Percentiles rank a stretch among this genome's conserved stretches.
phyloP scores from a whole-genome alignment of 2,797 vertebrate genomes.

The Lophotriccus pileatus region DNA sequence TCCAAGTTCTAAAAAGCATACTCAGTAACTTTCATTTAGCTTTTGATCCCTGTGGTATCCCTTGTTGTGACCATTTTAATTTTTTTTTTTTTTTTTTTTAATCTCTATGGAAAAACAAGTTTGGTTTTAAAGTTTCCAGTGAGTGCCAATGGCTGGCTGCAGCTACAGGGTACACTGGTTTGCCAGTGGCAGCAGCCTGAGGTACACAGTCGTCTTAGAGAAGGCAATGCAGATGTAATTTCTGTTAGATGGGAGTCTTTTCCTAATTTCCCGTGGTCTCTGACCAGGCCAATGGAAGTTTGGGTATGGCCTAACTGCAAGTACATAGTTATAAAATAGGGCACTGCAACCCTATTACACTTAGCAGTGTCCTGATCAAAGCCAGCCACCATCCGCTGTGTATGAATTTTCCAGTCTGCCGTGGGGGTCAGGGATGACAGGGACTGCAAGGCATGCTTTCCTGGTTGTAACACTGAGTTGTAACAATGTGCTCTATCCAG shows the following conservation, averaged over 20 bases:
- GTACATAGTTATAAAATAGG: neutral
- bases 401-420: neutral
- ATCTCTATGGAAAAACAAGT: neutral
- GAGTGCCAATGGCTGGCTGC: neutral
- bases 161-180: neutral
- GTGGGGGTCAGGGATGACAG: neutral
- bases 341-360: neutral
- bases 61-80: neutral
- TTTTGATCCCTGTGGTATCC: neutral
- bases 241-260: neutral
- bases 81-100: neutral
- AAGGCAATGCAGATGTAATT: neutral
- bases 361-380: neutral
- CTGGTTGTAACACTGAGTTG: neutral
- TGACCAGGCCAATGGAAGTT: neutral
- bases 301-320: neutral
- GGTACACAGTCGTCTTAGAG: neutral
- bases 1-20: neutral
- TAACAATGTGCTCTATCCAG: neutral
- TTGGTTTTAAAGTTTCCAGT: neutral
- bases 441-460: neutral
- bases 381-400: accelerated
- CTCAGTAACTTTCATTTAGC: neutral
- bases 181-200: neutral
- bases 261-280: neutral